phyloP scores from a whole-genome alignment of 2,888 invertebrate species.

The Lasioglossum figueresi region DNA sequence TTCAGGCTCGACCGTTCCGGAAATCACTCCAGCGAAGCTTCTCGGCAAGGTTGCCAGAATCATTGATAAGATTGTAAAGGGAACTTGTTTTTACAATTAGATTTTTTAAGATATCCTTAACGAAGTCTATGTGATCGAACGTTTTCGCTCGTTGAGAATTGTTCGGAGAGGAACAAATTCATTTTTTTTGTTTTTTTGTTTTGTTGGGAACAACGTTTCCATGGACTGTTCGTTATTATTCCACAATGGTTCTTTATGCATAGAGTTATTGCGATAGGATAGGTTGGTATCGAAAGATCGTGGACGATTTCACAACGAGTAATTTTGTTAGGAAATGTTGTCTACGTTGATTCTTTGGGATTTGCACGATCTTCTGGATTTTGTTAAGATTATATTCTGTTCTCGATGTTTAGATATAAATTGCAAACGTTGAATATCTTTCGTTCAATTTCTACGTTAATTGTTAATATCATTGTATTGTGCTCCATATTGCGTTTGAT shows the following conservation, averaged over 20 bases:
- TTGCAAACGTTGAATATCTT: constrained; percentile 22
- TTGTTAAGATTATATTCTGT: constrained; percentile 17
- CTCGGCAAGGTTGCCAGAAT: no score
- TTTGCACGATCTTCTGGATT: not conserved
- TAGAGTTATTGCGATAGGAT: constrained; percentile 23
- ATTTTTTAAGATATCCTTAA: not conserved
- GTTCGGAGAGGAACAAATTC: not conserved
- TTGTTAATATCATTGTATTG: constrained; percentile 19
- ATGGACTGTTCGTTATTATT: constrained; percentile 17
- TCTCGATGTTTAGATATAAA: constrained; percentile 3
- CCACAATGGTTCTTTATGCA: constrained; percentile 9
- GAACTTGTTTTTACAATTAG: not conserved
- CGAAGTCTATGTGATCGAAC: not conserved
- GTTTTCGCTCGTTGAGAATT: not conserved
- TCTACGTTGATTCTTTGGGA: not conserved
- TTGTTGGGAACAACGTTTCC: not conserved
- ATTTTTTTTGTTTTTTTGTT: not conserved
- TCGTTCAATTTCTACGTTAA: not conserved
- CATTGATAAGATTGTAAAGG: not conserved
- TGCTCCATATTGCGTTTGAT: constrained; percentile 10
- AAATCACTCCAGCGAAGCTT: not conserved
- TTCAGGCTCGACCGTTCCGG: not conserved
- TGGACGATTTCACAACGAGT: not conserved
- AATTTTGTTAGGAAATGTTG: not conserved
- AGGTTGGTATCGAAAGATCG: no score